These are phyloP conservation scores for Chaitophorus viminalis DNA, from an alignment of 2,888 invertebrate species.

Conservation along the genomic window DNA sequence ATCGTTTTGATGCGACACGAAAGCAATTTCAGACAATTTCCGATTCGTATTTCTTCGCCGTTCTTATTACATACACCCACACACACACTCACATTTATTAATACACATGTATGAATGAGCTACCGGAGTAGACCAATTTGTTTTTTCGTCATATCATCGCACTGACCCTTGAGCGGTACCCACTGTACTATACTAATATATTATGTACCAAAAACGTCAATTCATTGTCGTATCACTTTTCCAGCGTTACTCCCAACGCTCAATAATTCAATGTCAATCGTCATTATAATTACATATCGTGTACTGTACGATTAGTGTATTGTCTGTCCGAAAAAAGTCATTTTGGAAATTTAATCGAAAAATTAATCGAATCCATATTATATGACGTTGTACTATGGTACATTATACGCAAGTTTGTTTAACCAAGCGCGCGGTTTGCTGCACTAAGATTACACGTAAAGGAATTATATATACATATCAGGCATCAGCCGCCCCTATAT, in stretches of 20 bases:
- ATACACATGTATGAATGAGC: background rate
- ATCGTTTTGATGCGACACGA: slow-evolving; percentile 28
- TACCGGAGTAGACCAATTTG: background rate
- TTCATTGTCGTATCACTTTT: background rate
- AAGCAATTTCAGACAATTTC: slow-evolving; percentile 20
- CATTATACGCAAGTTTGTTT: too few relatives aligned
- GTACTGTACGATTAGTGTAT: too few relatives aligned
- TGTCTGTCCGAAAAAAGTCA: too few relatives aligned
- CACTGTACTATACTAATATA: background rate
- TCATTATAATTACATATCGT: background rate
- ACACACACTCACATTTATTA: background rate
- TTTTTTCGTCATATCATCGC: background rate
- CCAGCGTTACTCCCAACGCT: background rate
- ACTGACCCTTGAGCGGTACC: background rate
- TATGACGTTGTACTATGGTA: too few relatives aligned
- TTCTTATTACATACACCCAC: background rate
- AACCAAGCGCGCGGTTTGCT: too few relatives aligned
- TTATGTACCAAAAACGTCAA: background rate
- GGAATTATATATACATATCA: too few relatives aligned
- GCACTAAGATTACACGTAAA: too few relatives aligned
- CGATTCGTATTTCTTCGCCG: background rate
- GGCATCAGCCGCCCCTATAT: too few relatives aligned
- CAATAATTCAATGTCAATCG: background rate
- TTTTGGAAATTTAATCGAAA: background rate
- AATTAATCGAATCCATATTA: too few relatives aligned